phyloP scores from a whole-genome alignment of 2,113 vertebrate species.

The Ctenodactylus gundi region DNA sequence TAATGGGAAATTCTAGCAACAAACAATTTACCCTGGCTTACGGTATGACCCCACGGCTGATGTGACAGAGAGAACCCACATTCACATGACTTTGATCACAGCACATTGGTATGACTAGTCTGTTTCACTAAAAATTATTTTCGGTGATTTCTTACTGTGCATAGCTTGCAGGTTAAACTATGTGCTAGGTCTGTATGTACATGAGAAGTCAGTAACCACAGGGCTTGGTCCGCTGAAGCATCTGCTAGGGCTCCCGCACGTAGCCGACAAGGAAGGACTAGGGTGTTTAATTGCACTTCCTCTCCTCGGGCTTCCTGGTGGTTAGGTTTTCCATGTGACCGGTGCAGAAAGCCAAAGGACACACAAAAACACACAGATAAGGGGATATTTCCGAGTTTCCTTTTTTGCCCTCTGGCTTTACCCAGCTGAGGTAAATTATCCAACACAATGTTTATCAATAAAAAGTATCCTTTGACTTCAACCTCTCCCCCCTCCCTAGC shows the following conservation, averaged over 20 bases:
- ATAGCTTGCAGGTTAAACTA: background rate
- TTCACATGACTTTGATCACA: background rate
- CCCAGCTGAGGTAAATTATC: background rate
- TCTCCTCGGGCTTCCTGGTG: background rate
- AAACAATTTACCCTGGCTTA: no score
- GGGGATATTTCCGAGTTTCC: background rate
- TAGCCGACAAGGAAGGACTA: background rate
- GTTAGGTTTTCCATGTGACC: background rate
- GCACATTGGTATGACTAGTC: background rate
- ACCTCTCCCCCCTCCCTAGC: background rate
- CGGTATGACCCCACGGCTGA: no score
- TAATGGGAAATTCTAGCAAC: background rate
- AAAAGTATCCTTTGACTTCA: background rate
- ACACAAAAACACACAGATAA: background rate
- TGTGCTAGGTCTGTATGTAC: background rate
- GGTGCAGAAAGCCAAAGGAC: background rate
- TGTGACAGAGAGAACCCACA: background rate
- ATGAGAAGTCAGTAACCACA: no score
- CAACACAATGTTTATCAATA: constrained; percentile 8
- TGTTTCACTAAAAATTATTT: background rate
- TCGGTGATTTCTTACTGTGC: background rate
- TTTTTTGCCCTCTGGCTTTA: background rate
- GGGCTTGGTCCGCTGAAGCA: background rate
- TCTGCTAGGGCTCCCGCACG: background rate
- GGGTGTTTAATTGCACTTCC: background rate